Evolutionary conservation across 2,888 invertebrate genomes (phyloP), one percentile per base, ranked within the genome.

Genomic region (Hydrotaea diabolus): DNA sequence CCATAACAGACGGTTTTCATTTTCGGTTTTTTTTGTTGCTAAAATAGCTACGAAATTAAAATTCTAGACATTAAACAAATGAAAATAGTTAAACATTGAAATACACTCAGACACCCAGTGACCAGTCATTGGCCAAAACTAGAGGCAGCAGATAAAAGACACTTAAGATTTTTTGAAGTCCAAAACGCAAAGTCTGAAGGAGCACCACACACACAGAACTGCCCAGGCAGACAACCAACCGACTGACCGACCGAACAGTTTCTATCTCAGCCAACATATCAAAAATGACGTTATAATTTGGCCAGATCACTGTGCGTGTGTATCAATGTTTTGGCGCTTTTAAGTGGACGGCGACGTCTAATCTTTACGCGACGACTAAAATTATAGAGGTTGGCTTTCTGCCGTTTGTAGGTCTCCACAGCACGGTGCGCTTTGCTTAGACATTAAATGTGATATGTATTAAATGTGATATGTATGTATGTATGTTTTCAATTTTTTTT

Each of bases 61-160:
- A 85, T 85, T 85, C 85, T 85, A 74, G 77, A 77, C 85, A 74
- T 43, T 82, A 75, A 85, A 82, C 79, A 82, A 82, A 82, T 85
- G 81, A 49, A 79, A 84, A 79, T 77, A 53, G 49, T 76, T 82
- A 76, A 73, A 85, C 85, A 79, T 82, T 79, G 79, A 85, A 85
- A 85, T 59, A 79, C 79, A 82, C 85, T 82, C 73, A 76, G 73
- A 76, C 64, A 15, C 31, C 31, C n/a, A n/a, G n/a, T n/a, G n/a
- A n/a, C n/a, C n/a, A n/a, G n/a, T n/a, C n/a, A 39, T 2, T n/a
- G 49, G 49, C 49, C 5, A 49, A 59, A 31, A 78, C 81, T 17
- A 57, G 49, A 57, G 19, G 31, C 31, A 36, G n/a, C 66, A 39
- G 46, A 26, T 72, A 31, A 31, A 31, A 19, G 46, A 49, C 79